These are phyloP conservation scores for Todiramphus saurophagus DNA, from an alignment of 2,113 vertebrate species.

Conservation along the genomic window DNA sequence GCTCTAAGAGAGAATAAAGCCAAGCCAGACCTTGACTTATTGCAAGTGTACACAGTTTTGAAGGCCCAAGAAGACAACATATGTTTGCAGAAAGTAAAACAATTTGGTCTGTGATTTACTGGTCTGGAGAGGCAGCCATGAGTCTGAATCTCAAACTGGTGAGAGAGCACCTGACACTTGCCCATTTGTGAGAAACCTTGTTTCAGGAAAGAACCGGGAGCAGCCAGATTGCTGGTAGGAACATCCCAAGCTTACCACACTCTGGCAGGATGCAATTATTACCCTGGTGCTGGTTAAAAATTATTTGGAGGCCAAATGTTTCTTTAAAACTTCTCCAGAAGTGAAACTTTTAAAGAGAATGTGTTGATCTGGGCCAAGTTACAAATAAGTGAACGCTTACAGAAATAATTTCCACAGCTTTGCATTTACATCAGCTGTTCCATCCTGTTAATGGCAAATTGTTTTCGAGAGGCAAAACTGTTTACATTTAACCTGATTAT, in stretches of 20 bases:
- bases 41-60: not conserved
- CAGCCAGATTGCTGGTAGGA: not conserved
- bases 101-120: not conserved
- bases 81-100: not conserved
- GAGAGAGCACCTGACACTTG: not conserved
- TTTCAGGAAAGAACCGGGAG: rapidly evolving
- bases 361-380: not conserved
- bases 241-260: rapidly evolving
- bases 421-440: not conserved
- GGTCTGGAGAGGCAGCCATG: not conserved
- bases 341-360: not conserved
- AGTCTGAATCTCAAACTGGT: not conserved
- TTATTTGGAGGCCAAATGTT: not conserved
- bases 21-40: not conserved
- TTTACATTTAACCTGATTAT: not conserved
- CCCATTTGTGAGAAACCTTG: not conserved
- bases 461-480: not conserved
- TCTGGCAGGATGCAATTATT: not conserved
- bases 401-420: not conserved
- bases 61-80: not conserved
- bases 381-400: not conserved
- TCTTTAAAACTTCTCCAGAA: not conserved
- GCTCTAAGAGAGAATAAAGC: not conserved
- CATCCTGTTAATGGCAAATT: not conserved
- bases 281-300: not conserved